Percentiles rank a stretch among this genome's conserved stretches.
Conservation (phyloP, 2,888 invertebrate genomes). For the Dascillus cervinus region DNA sequence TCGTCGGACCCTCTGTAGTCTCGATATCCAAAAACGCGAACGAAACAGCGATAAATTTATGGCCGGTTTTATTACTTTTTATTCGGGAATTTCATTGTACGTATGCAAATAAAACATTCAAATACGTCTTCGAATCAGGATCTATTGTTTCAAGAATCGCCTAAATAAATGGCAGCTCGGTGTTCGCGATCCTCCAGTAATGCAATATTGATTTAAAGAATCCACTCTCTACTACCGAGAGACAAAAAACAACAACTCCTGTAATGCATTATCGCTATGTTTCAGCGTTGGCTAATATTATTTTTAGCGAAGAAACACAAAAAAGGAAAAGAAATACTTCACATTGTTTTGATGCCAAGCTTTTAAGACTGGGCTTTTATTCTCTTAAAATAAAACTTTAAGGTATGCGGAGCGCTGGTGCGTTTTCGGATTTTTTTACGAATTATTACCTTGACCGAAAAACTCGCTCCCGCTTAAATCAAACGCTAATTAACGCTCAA, state of each 20-base stretch:
- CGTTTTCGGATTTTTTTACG: too few species aligned
- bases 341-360: conserved; percentile 39
- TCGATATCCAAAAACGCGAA: conserved; percentile 20
- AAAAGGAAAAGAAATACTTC: conserved; percentile 30
- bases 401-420: too few species aligned
- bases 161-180: conserved; percentile 25
- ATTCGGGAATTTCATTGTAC: conserved; percentile 39
- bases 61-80: conserved; percentile 37
- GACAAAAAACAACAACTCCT: conserved; percentile 26
- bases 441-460: too few species aligned
- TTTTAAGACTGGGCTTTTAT: conserved; percentile 26
- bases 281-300: conserved; percentile 36
- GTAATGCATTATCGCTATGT: conserved; percentile 30
- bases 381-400: conserved; percentile 11
- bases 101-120: conserved; percentile 38
- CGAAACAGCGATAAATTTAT: conserved; percentile 32
- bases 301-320: conserved; percentile 35
- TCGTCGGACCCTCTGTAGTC: too few species aligned
- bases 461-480: too few species aligned
- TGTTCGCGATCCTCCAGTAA: conserved; percentile 24
- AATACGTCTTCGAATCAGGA: conserved; percentile 33
- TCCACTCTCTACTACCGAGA: conserved; percentile 24
- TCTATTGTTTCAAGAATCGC: conserved; percentile 31
- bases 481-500: too few species aligned
- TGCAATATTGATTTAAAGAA: conserved; percentile 32